These are phyloP conservation scores for Brachypodius melanocephalos DNA, from an alignment of 2,113 vertebrate species.

Conservation along the genomic window DNA sequence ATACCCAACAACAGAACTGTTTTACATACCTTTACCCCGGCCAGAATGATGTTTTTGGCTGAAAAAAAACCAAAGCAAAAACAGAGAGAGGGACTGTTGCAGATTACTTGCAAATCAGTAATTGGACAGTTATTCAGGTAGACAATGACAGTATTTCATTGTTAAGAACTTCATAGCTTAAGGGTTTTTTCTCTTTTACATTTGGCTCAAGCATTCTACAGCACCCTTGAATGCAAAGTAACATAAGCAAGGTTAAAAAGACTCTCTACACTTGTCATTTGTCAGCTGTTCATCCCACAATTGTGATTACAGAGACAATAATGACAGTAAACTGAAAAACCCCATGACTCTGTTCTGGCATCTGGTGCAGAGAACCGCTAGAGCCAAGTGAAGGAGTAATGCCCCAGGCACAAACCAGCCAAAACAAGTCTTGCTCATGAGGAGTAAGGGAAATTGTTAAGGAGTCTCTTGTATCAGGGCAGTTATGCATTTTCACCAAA, in stretches of 20 bases:
- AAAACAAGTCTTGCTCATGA: background rate
- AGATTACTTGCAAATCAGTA: background rate
- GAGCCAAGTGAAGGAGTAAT: background rate
- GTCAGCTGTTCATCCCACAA: background rate
- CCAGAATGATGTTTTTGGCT: slow-evolving; percentile 98
- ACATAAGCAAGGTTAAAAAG: background rate
- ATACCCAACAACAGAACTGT: background rate
- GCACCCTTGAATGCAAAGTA: background rate
- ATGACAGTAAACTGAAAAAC: background rate
- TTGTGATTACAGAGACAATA: background rate
- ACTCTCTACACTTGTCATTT: background rate
- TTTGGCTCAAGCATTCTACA: background rate
- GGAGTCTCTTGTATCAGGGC: background rate
- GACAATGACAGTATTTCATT: background rate
- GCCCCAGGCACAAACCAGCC: background rate
- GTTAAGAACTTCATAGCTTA: background rate
- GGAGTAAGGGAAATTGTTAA: background rate
- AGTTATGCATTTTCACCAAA: background rate
- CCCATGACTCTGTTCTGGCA: background rate
- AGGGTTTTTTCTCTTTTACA: background rate
- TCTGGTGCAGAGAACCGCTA: background rate
- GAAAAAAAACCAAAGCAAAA: slow-evolving; percentile 32
- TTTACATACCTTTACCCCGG: slow-evolving; percentile 90
- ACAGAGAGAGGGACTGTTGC: background rate
- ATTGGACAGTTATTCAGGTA: background rate